Evolutionary conservation across 2,113 vertebrate species (phyloP).

Genomic region (Leptosomus discolor): DNA sequence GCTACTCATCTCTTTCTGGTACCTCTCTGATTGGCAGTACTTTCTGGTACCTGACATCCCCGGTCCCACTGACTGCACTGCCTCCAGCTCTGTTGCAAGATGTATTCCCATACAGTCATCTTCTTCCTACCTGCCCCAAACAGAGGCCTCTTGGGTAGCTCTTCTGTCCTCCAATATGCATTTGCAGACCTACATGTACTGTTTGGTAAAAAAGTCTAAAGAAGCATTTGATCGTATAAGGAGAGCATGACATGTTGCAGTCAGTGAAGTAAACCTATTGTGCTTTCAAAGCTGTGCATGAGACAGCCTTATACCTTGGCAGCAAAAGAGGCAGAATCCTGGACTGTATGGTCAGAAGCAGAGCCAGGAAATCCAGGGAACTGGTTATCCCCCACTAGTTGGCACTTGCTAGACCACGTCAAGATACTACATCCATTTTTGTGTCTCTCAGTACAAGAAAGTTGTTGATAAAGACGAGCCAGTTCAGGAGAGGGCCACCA

Average conservation of each 20-base stretch:
- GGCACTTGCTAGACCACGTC: not conserved
- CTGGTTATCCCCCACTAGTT: not conserved
- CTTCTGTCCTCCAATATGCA: not conserved
- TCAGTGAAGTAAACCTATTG: not conserved
- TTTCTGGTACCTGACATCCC: not conserved
- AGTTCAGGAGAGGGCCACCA: not conserved
- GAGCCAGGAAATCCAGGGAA: not conserved
- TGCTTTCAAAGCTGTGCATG: not conserved
- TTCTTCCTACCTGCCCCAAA: not conserved
- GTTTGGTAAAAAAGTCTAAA: not conserved
- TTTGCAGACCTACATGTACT: not conserved
- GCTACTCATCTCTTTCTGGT: not conserved
- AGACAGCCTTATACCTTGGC: not conserved
- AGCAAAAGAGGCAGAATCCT: not conserved
- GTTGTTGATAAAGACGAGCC: not conserved
- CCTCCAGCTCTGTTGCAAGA: not conserved
- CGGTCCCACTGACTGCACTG: not conserved
- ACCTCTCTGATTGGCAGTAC: accelerated
- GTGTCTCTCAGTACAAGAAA: not conserved
- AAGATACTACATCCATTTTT: not conserved
- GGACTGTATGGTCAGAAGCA: not conserved
- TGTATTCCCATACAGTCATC: too few relatives aligned
- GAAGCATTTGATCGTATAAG: not conserved
- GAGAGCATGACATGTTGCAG: not conserved
- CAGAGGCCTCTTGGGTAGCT: not conserved